Conservation (phyloP, 2,113 vertebrate genomes). For the Otis tarda region DNA sequence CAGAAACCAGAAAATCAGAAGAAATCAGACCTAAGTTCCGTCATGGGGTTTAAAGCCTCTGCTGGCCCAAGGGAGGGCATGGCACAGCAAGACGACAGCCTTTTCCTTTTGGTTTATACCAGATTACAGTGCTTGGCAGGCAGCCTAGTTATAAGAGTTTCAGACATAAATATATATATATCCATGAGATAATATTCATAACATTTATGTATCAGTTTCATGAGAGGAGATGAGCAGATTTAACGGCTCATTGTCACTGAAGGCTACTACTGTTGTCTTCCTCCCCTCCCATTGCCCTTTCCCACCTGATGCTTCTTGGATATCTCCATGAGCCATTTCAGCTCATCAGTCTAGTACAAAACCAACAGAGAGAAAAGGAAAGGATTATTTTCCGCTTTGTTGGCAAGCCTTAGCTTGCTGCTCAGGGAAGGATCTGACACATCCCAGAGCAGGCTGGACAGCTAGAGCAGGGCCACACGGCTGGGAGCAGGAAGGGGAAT, state of each 20-base stretch:
- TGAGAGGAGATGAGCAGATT: neutral
- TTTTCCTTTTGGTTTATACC: neutral
- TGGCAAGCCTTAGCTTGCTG: neutral
- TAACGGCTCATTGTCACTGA: neutral
- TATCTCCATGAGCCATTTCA: neutral
- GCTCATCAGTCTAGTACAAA: neutral
- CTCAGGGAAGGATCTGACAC: neutral
- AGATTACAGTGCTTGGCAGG: neutral
- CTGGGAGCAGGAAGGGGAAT: neutral
- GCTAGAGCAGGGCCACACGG: neutral
- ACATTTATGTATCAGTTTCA: neutral
- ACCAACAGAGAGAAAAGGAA: neutral
- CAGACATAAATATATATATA: neutral
- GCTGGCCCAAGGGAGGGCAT: neutral
- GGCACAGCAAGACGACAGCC: neutral
- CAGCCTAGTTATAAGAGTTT: neutral
- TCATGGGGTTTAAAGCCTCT: neutral
- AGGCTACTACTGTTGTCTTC: neutral
- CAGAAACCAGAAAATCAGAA: slow-evolving; percentile 44
- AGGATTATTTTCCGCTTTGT: neutral
- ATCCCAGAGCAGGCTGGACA: neutral
- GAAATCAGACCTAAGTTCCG: neutral
- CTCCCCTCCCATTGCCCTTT: neutral
- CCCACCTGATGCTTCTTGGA: neutral
- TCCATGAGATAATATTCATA: neutral